Conservation (phyloP, 2,797 vertebrate genomes). For the Phoebastria nigripes region DNA sequence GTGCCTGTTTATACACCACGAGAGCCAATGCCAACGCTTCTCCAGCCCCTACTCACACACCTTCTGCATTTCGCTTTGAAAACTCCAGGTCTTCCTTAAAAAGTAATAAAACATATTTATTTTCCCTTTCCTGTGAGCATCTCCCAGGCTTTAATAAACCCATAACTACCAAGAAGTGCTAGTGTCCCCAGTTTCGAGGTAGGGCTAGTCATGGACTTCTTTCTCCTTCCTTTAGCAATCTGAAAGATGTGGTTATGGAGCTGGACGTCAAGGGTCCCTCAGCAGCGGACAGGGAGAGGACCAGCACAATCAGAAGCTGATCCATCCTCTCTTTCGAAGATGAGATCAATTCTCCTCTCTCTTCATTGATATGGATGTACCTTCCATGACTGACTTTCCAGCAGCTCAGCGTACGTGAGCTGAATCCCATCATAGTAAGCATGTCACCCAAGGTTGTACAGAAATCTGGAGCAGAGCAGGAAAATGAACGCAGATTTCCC, state of each 20-base stretch:
- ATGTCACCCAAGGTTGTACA: not conserved
- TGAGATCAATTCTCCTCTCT: not conserved
- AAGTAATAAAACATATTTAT: not conserved
- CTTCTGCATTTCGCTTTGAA: not conserved
- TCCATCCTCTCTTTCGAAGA: not conserved
- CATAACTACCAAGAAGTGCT: rapidly evolving
- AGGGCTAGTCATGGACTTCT: not conserved
- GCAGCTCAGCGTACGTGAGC: not conserved
- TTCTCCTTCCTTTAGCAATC: not conserved
- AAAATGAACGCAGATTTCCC: not conserved
- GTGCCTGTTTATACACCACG: not conserved
- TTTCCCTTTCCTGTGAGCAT: not conserved
- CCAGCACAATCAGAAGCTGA: not conserved
- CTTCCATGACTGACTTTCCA: not conserved
- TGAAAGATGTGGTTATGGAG: not conserved
- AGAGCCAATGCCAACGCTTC: not conserved
- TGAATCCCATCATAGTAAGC: not conserved
- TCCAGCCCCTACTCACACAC: not conserved
- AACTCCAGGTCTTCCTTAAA: not conserved
- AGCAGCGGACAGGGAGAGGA: not conserved
- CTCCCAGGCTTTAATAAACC: not conserved
- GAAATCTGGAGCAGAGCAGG: not conserved
- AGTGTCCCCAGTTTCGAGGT: not conserved
- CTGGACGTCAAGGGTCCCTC: not conserved
- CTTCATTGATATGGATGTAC: not conserved